Conservation (phyloP, 1,140 invertebrate genomes). For the Drosophila pseudoobscura region DNA sequence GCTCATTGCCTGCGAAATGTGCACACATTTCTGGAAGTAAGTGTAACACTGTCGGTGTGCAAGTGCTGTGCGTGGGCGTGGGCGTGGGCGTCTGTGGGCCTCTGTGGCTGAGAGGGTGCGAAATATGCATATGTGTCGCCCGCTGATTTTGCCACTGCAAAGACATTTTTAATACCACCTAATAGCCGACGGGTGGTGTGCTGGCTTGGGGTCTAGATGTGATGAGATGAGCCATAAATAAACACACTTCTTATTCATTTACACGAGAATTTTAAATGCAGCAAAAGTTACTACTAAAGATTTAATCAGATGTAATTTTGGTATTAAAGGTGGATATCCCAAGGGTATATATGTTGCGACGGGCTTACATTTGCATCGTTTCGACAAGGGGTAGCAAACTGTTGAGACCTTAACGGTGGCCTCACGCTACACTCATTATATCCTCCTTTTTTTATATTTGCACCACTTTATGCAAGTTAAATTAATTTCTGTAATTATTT, state of each 20-base stretch:
- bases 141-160: constrained; percentile 14
- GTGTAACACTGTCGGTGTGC: neutral
- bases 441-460: constrained; percentile 6
- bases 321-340: too few relatives aligned
- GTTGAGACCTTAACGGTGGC: neutral
- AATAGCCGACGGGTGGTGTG: constrained; percentile 21
- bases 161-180: constrained; percentile 50
- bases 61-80: neutral
- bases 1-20: constrained; percentile 79
- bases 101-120: constrained; percentile 40
- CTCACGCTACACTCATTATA: constrained; percentile 4
- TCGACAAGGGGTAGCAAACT: constrained; percentile 1
- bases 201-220: constrained; percentile 1
- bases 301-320: too few relatives aligned
- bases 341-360: too few relatives aligned
- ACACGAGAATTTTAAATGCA: too few relatives aligned
- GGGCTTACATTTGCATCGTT: neutral
- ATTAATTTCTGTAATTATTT: constrained; percentile 79
- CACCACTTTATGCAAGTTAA: constrained; percentile 72
- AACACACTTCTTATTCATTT: too few relatives aligned
- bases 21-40: constrained; percentile 55
- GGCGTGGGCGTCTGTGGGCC: neutral
- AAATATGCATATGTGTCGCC: constrained; percentile 66
- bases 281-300: too few relatives aligned
- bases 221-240: too few relatives aligned